Evolutionary conservation across 2,888 invertebrate genomes (phyloP).

Genomic region (Tuta absoluta): DNA sequence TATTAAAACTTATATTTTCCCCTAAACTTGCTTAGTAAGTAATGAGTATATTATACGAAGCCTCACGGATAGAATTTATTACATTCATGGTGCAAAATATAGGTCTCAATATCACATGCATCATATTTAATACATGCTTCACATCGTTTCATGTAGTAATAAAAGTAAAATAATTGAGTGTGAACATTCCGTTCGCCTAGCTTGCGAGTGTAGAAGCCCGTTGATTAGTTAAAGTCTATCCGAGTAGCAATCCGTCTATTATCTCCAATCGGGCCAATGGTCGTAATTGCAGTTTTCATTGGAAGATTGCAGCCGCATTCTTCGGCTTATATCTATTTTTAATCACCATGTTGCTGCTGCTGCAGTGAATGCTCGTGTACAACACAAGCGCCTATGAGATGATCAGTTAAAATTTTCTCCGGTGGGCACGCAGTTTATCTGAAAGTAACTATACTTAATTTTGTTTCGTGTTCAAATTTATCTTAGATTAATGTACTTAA

Average conservation of each 20-base stretch:
- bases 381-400: too few species aligned
- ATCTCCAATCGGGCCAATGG: conserved; percentile 47
- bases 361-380: not conserved
- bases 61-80: not conserved
- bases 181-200: conserved; percentile 36
- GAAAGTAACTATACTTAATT: too few species aligned
- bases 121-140: conserved; percentile 7
- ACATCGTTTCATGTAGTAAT: conserved; percentile 22
- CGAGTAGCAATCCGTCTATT: conserved; percentile 41
- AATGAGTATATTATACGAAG: too few species aligned
- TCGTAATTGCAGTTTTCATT: conserved; percentile 38
- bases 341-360: conserved; percentile 6
- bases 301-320: conserved; percentile 35
- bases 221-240: conserved; percentile 39
- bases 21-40: too few species aligned
- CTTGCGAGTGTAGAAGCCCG: conserved; percentile 35
- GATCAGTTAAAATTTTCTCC: too few species aligned
- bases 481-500: too few species aligned
- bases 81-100: not conserved
- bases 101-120: conserved; percentile 6
- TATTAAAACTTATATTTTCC: too few species aligned
- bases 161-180: conserved; percentile 30
- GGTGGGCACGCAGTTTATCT: too few species aligned
- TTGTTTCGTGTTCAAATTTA: too few species aligned
- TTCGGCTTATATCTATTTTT: conserved; percentile 22